Evolutionary conservation across 2,888 invertebrate genomes (phyloP).

Genomic region (Sarcophaga caerulescens): DNA sequence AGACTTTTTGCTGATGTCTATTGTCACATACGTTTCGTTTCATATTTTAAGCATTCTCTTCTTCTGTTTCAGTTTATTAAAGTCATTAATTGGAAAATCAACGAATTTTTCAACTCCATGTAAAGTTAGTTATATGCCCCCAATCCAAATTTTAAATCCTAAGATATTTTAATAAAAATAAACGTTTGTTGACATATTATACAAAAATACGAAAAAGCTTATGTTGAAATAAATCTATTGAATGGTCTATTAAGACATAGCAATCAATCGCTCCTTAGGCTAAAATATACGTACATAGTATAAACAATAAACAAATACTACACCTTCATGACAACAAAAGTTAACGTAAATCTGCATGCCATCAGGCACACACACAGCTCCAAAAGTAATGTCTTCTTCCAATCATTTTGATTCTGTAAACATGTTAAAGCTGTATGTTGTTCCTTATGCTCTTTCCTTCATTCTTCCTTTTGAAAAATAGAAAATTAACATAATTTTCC

Average conservation of each 20-base stretch:
- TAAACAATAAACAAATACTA: neutral
- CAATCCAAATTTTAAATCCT: no score
- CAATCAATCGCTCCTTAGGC: slow-evolving; percentile 50
- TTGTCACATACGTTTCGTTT: no score
- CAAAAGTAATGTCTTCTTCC: no score
- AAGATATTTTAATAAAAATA: no score
- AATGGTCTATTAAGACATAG: slow-evolving; percentile 44
- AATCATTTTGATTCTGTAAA: neutral
- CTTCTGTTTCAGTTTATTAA: no score
- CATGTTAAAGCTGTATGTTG: neutral
- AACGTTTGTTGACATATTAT: no score
- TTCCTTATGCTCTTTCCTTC: neutral
- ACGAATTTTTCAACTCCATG: no score
- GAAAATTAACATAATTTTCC: slow-evolving; percentile 43
- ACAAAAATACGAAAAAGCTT: neutral
- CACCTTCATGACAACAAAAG: neutral
- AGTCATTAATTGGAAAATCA: no score
- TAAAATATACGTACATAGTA: neutral
- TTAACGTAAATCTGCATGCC: neutral
- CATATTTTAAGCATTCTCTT: no score
- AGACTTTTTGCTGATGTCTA: no score
- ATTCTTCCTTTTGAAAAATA: neutral
- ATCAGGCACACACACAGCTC: neutral
- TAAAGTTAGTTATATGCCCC: no score
- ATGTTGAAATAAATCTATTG: slow-evolving; percentile 15